Conservation (phyloP, 2,113 vertebrate species). For the Heteronetta atricapilla region DNA sequence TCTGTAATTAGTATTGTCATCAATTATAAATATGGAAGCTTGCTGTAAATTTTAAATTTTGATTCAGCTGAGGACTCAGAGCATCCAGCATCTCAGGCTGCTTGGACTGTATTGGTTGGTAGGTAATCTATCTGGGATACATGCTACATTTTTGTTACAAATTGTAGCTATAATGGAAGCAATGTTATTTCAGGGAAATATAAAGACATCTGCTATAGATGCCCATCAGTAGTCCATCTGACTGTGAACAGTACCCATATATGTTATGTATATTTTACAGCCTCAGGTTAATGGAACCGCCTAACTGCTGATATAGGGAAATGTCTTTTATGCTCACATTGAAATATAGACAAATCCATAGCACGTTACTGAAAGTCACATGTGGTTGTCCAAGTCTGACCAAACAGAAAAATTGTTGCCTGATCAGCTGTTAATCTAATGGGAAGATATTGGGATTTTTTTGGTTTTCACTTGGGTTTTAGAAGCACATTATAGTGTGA, state of each 20-base stretch:
- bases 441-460: not conserved
- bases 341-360: slow-evolving; percentile 68
- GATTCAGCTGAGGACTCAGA: not conserved
- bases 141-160: not conserved
- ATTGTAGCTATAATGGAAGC: not conserved
- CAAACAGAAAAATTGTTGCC: slow-evolving; percentile 44
- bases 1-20: slow-evolving; percentile 31
- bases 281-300: slow-evolving; percentile 6
- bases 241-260: not conserved
- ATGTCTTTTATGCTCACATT: slow-evolving; percentile 1
- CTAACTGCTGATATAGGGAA: slow-evolving; percentile 50
- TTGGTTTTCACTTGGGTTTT: not conserved
- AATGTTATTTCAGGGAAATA: slow-evolving; percentile 30
- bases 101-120: not conserved
- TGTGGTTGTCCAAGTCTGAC: slow-evolving; percentile 39
- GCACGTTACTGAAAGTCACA: slow-evolving; percentile 29
- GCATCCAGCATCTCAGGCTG: not conserved
- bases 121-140: not conserved
- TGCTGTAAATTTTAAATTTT: not conserved
- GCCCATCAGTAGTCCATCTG: not conserved
- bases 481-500: not conserved
- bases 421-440: slow-evolving; percentile 27
- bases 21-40: slow-evolving; percentile 18
- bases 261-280: slow-evolving; percentile 54
- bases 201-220: slow-evolving; percentile 3